Evolutionary conservation across 2,888 invertebrate species (phyloP).

Genomic region (Thumatha senex): DNA sequence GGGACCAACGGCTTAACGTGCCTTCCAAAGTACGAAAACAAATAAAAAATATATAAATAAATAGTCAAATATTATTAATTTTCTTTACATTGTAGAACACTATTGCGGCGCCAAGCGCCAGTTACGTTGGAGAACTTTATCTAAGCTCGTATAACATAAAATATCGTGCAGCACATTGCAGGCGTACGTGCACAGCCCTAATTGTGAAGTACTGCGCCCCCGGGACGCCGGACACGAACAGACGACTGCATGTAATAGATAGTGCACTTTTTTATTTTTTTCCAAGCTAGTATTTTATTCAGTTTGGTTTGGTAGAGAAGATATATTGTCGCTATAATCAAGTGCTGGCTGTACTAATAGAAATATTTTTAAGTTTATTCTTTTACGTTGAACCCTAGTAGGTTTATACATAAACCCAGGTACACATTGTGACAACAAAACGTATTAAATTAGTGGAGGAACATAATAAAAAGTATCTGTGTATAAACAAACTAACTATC

Average conservation of each 20-base stretch:
- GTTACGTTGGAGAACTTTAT: slow-evolving; percentile 5
- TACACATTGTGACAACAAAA: no score
- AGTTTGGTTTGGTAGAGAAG: slow-evolving; percentile 1
- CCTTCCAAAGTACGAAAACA: no score
- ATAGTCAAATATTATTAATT: no score
- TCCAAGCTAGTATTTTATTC: slow-evolving; percentile 11
- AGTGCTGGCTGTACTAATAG: neutral
- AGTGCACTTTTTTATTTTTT: slow-evolving; percentile 37
- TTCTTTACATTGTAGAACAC: neutral
- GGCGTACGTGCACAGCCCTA: slow-evolving; percentile 49
- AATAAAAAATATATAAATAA: no score
- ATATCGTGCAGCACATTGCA: slow-evolving; percentile 56
- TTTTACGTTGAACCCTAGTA: no score
- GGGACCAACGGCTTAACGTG: no score
- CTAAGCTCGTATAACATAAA: slow-evolving; percentile 33
- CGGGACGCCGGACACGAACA: slow-evolving; percentile 41
- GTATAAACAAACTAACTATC: no score
- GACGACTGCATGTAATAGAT: slow-evolving; percentile 29
- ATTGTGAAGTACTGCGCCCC: slow-evolving; percentile 76
- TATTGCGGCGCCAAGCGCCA: neutral
- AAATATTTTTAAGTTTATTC: neutral
- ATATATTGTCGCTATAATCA: slow-evolving; percentile 3
- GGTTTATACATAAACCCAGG: no score
- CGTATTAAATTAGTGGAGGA: no score
- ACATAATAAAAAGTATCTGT: no score